These are phyloP conservation scores for Anas bahamensis DNA, from an alignment of 2,797 vertebrate species.

Conservation along the genomic window DNA sequence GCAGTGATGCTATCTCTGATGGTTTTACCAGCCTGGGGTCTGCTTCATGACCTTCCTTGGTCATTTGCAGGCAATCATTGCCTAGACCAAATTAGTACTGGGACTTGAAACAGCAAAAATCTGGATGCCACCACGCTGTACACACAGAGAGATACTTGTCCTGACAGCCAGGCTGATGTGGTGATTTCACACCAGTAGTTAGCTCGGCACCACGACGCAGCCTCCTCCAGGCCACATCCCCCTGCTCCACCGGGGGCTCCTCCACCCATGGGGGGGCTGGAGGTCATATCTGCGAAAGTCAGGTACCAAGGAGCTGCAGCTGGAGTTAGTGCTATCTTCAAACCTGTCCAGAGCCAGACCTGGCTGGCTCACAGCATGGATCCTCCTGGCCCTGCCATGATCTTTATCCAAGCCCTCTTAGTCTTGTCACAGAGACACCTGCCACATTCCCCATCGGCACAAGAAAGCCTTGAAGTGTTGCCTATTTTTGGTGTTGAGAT, in stretches of 20 bases:
- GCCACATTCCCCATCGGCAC: neutral
- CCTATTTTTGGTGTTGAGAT: neutral
- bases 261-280: no score
- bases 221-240: no score
- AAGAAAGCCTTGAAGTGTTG: neutral
- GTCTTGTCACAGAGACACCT: neutral
- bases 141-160: neutral
- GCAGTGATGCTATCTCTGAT: neutral
- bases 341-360: no score
- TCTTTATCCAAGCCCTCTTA: neutral
- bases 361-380: no score
- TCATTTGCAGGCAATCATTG: neutral
- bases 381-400: no score
- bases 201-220: no score
- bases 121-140: neutral
- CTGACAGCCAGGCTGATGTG: neutral
- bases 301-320: no score
- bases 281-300: no score
- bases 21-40: neutral
- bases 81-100: neutral
- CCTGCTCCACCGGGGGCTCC: no score
- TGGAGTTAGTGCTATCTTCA: no score
- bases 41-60: neutral
- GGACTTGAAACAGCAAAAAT: neutral
- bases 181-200: no score